phyloP scores from a whole-genome alignment of 2,888 invertebrate species.

The Drosophila setosimentum region DNA sequence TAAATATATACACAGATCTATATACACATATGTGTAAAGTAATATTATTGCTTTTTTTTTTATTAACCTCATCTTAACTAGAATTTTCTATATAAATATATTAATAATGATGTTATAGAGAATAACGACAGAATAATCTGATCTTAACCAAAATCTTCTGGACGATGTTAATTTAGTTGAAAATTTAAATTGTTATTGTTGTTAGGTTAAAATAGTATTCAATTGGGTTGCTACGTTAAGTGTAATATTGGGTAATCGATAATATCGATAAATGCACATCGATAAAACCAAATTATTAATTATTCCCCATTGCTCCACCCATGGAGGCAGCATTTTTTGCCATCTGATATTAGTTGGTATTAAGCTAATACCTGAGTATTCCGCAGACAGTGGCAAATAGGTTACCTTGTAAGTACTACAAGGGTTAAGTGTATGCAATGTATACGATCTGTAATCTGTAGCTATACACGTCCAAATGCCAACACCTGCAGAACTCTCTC shows the following conservation, averaged over 20 bases:
- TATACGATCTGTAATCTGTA: slow-evolving; percentile 25
- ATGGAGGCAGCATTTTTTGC: background rate
- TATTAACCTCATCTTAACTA: background rate
- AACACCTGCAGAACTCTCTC: slow-evolving; percentile 49
- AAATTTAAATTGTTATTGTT: background rate
- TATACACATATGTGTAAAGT: background rate
- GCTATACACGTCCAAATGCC: slow-evolving; percentile 22
- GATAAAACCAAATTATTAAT: background rate
- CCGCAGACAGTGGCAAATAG: background rate
- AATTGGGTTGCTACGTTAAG: background rate
- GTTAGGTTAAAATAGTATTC: background rate
- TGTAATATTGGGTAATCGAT: background rate
- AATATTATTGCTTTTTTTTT: no score
- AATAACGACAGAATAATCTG: no score
- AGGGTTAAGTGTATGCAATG: slow-evolving; percentile 5
- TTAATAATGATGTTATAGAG: background rate
- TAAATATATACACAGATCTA: background rate
- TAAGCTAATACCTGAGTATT: background rate
- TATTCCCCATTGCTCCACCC: background rate
- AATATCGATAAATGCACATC: background rate
- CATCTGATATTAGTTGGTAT: background rate
- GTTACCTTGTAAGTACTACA: background rate
- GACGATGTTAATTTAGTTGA: background rate
- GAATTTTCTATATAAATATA: background rate
- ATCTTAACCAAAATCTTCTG: background rate